Conservation (phyloP, 2,888 invertebrate genomes). For the Diaphora mendica region DNA sequence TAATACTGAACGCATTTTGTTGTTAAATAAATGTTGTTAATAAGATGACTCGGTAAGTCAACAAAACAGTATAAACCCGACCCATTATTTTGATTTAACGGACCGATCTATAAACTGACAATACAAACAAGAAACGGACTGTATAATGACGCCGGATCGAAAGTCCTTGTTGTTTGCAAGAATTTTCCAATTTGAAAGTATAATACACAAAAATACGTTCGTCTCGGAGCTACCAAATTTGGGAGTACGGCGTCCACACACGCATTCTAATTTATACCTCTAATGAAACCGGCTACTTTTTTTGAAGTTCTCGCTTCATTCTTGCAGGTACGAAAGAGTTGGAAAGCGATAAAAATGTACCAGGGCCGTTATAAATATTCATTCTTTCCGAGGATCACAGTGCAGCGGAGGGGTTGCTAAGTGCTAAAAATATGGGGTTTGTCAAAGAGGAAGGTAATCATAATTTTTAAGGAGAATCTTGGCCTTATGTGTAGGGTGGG, state of each 20-base stretch:
- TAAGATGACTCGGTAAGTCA: neutral
- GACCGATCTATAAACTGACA: slow-evolving; percentile 35
- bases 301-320: slow-evolving; percentile 66
- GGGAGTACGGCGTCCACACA: slow-evolving; percentile 64
- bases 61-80: slow-evolving; percentile 15
- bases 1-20: no score
- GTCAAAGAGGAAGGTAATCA: slow-evolving; percentile 77
- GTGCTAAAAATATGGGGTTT: slow-evolving; percentile 75
- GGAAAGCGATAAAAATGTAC: slow-evolving; percentile 76
- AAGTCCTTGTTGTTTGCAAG: slow-evolving; percentile 60
- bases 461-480: slow-evolving; percentile 73
- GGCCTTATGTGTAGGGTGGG: slow-evolving; percentile 49
- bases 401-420: slow-evolving; percentile 59
- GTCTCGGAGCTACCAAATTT: slow-evolving; percentile 61
- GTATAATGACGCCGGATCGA: slow-evolving; percentile 69
- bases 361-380: slow-evolving; percentile 78
- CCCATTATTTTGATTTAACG: slow-evolving; percentile 39
- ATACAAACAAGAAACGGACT: slow-evolving; percentile 60
- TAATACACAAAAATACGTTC: slow-evolving; percentile 73
- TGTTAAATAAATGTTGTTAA: neutral
- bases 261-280: slow-evolving; percentile 78
- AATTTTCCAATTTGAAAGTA: slow-evolving; percentile 80
- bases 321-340: slow-evolving; percentile 67
- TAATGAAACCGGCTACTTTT: slow-evolving; percentile 76
- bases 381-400: slow-evolving; percentile 59